A percentile compares a stretch with the other conserved stretches of the same genome.
Evolutionary conservation across 2,113 vertebrate genomes (phyloP).

Genomic region (Perca fluviatilis): DNA sequence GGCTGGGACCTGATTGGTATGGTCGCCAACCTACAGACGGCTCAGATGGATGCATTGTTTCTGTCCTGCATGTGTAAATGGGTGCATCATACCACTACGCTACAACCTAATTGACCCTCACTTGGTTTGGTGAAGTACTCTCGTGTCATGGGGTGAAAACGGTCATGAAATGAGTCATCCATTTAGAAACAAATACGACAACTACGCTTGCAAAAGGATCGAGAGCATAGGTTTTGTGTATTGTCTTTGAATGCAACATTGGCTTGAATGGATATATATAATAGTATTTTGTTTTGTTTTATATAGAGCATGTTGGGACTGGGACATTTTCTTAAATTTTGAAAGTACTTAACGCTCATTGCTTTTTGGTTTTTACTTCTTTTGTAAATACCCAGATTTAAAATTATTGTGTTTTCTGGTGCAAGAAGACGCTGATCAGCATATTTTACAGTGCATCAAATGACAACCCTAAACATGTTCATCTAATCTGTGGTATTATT

Average conservation of each 20-base stretch:
- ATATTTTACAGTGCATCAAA: neutral
- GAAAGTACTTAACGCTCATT: too few species aligned
- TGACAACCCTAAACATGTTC: neutral
- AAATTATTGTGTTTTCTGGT: neutral
- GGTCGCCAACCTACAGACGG: slow-evolving; percentile 24
- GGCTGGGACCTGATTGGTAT: slow-evolving; percentile 58
- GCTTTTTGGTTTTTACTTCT: neutral
- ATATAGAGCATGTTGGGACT: neutral
- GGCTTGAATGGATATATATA: neutral
- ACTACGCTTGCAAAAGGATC: neutral
- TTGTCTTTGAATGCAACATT: neutral
- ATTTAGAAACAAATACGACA: neutral
- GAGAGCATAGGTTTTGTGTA: neutral
- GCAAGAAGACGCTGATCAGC: neutral
- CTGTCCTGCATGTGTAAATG: slow-evolving; percentile 35
- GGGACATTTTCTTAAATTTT: neutral
- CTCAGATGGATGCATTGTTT: slow-evolving; percentile 31
- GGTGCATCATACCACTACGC: neutral
- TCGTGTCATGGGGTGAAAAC: slow-evolving; percentile 4
- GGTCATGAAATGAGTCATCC: neutral
- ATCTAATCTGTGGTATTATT: neutral
- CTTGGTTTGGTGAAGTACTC: neutral
- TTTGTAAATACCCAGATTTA: neutral
- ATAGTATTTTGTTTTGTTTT: neutral
- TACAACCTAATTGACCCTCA: neutral